Conservation (phyloP, 2,888 invertebrate species). For the Heliconius erato region DNA sequence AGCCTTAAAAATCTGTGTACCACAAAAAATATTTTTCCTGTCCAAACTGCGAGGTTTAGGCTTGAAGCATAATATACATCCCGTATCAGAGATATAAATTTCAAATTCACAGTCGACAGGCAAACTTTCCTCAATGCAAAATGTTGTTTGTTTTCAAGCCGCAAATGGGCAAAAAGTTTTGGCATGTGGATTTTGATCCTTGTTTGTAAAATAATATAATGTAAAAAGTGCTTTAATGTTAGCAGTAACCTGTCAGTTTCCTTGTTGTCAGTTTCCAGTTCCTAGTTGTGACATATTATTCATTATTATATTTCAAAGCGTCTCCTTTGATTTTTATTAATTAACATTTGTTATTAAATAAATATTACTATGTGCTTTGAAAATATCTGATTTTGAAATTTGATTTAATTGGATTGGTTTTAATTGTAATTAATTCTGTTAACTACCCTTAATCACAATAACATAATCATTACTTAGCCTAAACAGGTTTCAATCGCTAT, state of each 20-base stretch:
- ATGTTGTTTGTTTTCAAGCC: neutral
- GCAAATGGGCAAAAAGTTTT: constrained; percentile 11
- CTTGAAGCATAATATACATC: constrained; percentile 44
- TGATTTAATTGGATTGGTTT: too few relatives aligned
- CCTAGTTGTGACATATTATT: neutral
- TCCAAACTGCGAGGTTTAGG: neutral
- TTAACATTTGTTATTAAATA: too few relatives aligned
- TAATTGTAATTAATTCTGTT: too few relatives aligned
- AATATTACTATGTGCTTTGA: too few relatives aligned
- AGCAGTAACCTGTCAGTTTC: neutral
- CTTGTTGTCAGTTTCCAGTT: too few relatives aligned
- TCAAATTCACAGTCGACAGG: constrained; percentile 14
- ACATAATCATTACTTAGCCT: too few relatives aligned
- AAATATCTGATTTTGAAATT: too few relatives aligned
- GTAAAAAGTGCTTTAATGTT: too few relatives aligned
- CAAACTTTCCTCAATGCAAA: constrained; percentile 19
- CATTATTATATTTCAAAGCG: constrained; percentile 2
- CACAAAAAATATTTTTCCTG: neutral
- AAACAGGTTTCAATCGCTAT: too few relatives aligned
- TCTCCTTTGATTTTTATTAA: neutral
- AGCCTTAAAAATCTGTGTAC: neutral
- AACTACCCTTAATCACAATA: too few relatives aligned
- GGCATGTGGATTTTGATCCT: neutral
- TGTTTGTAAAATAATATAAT: neutral
- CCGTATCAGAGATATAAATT: constrained; percentile 8